phyloP scores from a whole-genome alignment of 1,140 invertebrate species.

The Teleogryllus occipitalis region DNA sequence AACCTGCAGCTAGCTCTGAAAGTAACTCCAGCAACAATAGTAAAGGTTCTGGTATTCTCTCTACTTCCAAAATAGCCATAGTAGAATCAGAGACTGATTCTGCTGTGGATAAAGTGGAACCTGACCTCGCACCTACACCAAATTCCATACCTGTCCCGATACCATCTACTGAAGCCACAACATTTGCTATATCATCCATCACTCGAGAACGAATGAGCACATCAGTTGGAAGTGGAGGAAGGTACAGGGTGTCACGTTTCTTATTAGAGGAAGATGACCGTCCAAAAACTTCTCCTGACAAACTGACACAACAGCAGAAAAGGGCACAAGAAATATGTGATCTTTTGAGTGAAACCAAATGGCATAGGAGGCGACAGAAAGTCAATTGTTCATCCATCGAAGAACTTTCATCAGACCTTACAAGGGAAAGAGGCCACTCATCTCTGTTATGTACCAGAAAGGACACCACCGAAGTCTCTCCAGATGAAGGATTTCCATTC shows the following conservation, averaged over 20 bases:
- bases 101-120: neutral
- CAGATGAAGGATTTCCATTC: neutral
- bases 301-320: constrained; percentile 18
- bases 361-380: constrained; percentile 9
- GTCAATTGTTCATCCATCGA: neutral
- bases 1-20: neutral
- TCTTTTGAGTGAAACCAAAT: constrained; percentile 19
- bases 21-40: neutral
- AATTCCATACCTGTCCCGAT: constrained; percentile 10
- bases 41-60: constrained; percentile 3
- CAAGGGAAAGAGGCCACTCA: neutral
- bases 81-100: constrained; percentile 19
- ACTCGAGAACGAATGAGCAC: constrained; percentile 14
- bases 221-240: constrained; percentile 10
- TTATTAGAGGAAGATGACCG: constrained; percentile 18
- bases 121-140: constrained; percentile 6
- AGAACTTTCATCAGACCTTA: neutral
- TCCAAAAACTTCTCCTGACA: constrained; percentile 19
- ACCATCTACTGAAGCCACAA: constrained; percentile 8
- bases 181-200: constrained; percentile 17
- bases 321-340: constrained; percentile 19
- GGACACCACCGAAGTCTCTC: neutral
- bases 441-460: neutral
- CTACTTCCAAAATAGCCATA: constrained; percentile 21
- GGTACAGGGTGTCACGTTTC: constrained; percentile 9